Percentiles rank a stretch among this genome's conserved stretches.
Evolutionary conservation across 2,797 vertebrate species (phyloP).

Genomic region (Antrozous pallidus): DNA sequence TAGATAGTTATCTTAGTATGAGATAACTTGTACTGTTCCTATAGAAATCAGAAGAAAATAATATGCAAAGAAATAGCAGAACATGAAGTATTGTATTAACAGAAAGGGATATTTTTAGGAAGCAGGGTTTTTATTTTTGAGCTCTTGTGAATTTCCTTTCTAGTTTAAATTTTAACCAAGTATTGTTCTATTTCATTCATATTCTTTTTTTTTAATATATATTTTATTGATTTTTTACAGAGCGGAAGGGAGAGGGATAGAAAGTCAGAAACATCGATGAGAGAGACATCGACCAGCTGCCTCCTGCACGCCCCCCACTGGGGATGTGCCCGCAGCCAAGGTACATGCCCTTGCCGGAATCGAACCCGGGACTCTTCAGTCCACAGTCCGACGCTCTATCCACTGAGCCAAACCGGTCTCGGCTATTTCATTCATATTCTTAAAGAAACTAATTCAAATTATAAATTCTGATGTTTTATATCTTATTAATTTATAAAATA

Average conservation of each 20-base stretch:
- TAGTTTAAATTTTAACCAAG: not conserved
- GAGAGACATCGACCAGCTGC: too few relatives aligned
- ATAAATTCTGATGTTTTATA: not conserved
- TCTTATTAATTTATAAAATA: not conserved
- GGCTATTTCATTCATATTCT: not conserved
- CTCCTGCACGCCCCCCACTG: too few relatives aligned
- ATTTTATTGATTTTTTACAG: too few relatives aligned
- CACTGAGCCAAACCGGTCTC: too few relatives aligned
- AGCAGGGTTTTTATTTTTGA: not conserved
- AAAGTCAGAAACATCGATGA: too few relatives aligned
- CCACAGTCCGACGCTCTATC: too few relatives aligned
- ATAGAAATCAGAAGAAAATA: constrained; percentile 40
- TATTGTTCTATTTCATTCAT: not conserved
- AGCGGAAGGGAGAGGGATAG: too few relatives aligned
- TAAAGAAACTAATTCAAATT: not conserved
- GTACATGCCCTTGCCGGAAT: too few relatives aligned
- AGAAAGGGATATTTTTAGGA: not conserved
- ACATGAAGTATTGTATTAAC: not conserved
- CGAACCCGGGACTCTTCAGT: too few relatives aligned
- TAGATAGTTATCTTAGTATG: not conserved
- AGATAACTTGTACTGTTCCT: not conserved
- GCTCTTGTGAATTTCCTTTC: constrained; percentile 5
- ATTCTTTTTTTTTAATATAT: too few relatives aligned
- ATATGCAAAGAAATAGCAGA: not conserved
- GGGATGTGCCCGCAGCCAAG: too few relatives aligned